Conservation (phyloP, 1,140 invertebrate species). For the Ylistrum balloti region DNA sequence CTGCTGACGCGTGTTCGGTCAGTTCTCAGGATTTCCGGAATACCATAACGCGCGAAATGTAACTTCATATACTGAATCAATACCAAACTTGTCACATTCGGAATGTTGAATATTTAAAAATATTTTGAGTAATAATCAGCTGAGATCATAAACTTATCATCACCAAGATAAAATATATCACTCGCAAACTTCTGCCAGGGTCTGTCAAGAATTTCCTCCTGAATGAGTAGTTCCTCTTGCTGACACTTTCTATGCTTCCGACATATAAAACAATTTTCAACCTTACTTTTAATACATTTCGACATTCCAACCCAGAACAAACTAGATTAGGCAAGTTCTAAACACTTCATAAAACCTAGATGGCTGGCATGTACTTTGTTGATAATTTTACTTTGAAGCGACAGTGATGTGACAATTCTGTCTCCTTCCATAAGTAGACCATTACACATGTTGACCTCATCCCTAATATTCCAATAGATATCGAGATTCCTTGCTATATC, state of each 20-base stretch:
- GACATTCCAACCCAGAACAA: not conserved
- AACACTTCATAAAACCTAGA: not conserved
- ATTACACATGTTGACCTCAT: not conserved
- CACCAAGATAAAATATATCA: not conserved
- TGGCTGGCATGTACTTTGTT: not conserved
- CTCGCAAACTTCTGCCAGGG: not conserved
- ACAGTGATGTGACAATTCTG: not conserved
- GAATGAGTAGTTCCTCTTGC: not conserved
- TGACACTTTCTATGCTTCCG: not conserved
- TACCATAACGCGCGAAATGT: constrained; percentile 63
- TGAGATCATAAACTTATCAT: not conserved
- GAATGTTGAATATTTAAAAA: not conserved
- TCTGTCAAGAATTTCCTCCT: not conserved
- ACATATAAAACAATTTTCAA: not conserved
- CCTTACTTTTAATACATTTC: not conserved
- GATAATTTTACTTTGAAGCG: not conserved
- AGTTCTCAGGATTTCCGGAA: constrained; percentile 56
- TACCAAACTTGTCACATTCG: not conserved
- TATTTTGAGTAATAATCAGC: not conserved
- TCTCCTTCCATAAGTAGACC: not conserved
- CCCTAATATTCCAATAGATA: not conserved
- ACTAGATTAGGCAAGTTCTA: not conserved
- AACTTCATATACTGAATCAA: constrained; percentile 18
- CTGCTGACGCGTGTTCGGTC: constrained; percentile 79
- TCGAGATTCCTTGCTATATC: no score